Evolutionary conservation across 2,113 vertebrate genomes (phyloP).

Genomic region (Festucalex cinctus): DNA sequence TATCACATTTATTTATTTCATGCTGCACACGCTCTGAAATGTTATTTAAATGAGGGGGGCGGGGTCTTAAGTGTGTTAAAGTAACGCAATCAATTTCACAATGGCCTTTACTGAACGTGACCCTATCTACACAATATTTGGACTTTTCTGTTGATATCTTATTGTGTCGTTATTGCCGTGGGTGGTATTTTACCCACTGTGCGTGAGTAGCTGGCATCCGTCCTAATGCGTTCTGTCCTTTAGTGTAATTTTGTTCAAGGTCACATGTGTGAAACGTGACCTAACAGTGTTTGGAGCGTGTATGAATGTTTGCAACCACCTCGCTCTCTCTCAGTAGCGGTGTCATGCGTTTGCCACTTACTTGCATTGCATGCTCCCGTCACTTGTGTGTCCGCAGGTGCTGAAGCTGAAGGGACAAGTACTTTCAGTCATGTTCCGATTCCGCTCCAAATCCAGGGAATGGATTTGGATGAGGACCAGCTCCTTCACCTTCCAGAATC

Average conservation of each 20-base stretch:
- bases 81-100: not conserved
- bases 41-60: too few relatives aligned
- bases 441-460: slow-evolving; percentile 86
- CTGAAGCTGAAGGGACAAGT: slow-evolving; percentile 96
- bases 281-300: not conserved
- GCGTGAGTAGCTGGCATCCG: not conserved
- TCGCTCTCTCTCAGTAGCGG: not conserved
- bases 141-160: not conserved
- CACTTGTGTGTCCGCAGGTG: slow-evolving; percentile 73
- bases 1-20: too few relatives aligned
- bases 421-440: slow-evolving; percentile 97
- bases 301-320: not conserved
- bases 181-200: not conserved
- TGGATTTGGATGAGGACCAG: slow-evolving; percentile 97
- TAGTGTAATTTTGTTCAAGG: not conserved
- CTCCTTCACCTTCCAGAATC: slow-evolving; percentile 99
- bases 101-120: not conserved
- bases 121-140: not conserved
- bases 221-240: not conserved
- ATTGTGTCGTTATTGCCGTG: not conserved
- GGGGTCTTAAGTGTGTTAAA: not conserved
- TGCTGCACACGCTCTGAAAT: too few relatives aligned
- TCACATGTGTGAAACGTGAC: slow-evolving; percentile 4
- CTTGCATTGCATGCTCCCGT: not conserved
- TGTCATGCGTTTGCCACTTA: too few relatives aligned